These are phyloP conservation scores for Sitobion miscanthi DNA, from an alignment of 1,140 invertebrate genomes.

Conservation along the genomic window DNA sequence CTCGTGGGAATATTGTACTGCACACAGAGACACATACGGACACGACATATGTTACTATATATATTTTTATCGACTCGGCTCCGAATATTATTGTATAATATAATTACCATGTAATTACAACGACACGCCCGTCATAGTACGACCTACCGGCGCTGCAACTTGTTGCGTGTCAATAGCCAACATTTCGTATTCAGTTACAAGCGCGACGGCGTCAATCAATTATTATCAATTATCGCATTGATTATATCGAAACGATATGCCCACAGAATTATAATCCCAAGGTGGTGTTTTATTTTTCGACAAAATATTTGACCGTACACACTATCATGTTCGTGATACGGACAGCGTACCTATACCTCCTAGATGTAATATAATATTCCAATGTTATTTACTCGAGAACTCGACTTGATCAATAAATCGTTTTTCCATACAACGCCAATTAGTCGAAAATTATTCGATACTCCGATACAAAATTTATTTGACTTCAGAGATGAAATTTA, in stretches of 20 bases:
- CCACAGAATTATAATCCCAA: background rate
- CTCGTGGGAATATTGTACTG: constrained; percentile 26
- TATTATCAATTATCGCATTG: constrained; percentile 22
- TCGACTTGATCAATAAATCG: constrained; percentile 24
- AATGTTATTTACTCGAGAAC: background rate
- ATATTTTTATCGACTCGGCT: background rate
- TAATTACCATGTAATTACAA: constrained; percentile 31
- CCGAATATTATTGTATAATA: constrained; percentile 23
- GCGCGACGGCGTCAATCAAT: constrained; percentile 15
- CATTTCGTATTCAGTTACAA: constrained; percentile 4
- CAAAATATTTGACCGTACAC: background rate
- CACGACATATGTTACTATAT: background rate
- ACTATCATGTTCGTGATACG: background rate
- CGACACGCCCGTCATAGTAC: background rate
- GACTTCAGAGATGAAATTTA: background rate
- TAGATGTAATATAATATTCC: constrained; percentile 16
- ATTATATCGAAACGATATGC: background rate
- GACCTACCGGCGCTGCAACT: background rate
- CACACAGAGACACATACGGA: background rate
- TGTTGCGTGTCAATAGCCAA: background rate
- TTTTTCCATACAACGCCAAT: constrained; percentile 27
- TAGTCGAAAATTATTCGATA: constrained; percentile 23
- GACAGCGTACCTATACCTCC: background rate
- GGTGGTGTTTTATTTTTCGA: background rate
- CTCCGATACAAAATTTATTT: constrained; percentile 25